Conservation (phyloP, 2,888 invertebrate genomes). For the Chrysina gloriosa region DNA sequence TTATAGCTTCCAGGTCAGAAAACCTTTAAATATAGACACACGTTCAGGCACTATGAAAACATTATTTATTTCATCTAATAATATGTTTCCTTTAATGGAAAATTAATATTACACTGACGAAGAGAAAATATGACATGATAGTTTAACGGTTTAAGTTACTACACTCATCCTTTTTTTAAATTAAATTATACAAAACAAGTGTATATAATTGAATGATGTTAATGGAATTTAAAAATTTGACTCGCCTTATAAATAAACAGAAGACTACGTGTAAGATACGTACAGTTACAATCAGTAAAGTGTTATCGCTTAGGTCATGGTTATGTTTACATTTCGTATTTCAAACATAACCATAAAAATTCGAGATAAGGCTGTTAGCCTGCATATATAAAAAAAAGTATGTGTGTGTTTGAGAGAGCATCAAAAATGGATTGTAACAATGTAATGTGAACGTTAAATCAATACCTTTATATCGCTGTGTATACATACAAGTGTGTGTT, state of each 20-base stretch:
- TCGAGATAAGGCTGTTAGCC: not conserved
- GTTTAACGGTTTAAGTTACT: not conserved
- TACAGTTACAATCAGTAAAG: constrained; percentile 21
- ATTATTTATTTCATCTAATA: constrained; percentile 27
- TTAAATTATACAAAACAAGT: not conserved
- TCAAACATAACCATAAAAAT: constrained; percentile 22
- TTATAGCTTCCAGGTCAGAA: constrained; percentile 7
- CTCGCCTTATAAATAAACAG: not conserved
- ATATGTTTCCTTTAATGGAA: constrained; percentile 23
- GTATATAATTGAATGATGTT: not conserved
- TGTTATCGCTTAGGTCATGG: constrained; percentile 36
- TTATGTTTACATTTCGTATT: constrained; percentile 19
- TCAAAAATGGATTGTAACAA: not conserved
- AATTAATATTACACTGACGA: constrained; percentile 2
- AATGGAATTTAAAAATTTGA: not conserved
- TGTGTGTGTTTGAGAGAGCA: not conserved
- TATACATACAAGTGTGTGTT: not conserved
- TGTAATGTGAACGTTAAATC: constrained; percentile 7
- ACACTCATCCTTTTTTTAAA: not conserved
- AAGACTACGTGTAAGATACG: not conserved
- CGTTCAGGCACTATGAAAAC: not conserved
- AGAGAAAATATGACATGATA: constrained; percentile 5
- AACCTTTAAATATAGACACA: not conserved
- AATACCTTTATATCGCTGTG: not conserved
- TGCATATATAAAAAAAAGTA: constrained; percentile 14